Evolutionary conservation across 2,113 vertebrate species (phyloP).

Genomic region (Urocolius indicus): DNA sequence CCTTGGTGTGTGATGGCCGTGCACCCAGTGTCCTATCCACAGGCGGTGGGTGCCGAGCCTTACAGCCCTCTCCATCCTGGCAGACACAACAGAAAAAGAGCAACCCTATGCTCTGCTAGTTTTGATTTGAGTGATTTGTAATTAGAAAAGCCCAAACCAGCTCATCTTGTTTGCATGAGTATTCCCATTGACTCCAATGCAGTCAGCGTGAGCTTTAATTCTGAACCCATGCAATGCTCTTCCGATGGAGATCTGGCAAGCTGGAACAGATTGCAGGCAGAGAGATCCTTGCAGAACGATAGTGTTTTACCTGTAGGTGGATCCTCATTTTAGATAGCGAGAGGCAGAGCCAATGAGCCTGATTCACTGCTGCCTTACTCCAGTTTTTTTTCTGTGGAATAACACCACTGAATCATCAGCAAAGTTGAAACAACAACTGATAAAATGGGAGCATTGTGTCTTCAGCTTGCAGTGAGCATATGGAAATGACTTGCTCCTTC

Average conservation of each 20-base stretch:
- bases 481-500: not conserved
- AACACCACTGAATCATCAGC: conserved; percentile 49
- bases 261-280: conserved; percentile 14
- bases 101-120: not conserved
- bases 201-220: not conserved
- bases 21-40: not conserved
- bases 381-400: not conserved
- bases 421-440: not conserved
- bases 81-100: not conserved
- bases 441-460: conserved; percentile 13
- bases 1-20: fast-evolving
- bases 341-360: not conserved
- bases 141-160: conserved; percentile 24
- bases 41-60: not conserved
- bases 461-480: not conserved
- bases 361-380: not conserved
- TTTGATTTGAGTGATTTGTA: not conserved
- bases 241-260: conserved; percentile 41
- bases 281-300: not conserved
- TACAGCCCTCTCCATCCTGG: fast-evolving
- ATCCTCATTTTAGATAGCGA: conserved; percentile 10
- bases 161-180: not conserved
- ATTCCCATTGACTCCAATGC: not conserved
- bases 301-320: conserved; percentile 23
- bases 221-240: not conserved